These are phyloP conservation scores for Drosophila stalkeri DNA, from an alignment of 2,888 invertebrate genomes.

Conservation along the genomic window DNA sequence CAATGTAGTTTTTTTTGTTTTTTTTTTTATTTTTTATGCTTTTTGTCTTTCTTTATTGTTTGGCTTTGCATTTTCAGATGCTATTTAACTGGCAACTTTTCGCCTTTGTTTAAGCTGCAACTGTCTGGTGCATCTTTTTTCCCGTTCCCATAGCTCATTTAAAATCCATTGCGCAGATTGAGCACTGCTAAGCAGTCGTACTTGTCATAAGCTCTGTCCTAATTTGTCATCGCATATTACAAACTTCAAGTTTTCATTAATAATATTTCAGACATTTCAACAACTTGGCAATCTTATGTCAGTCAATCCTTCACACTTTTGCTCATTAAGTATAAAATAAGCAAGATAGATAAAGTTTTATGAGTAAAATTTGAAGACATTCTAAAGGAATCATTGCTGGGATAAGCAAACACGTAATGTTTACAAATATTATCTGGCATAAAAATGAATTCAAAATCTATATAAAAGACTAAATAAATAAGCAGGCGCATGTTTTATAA, in stretches of 20 bases:
- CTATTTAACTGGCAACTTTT: constrained; percentile 42
- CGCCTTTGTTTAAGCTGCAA: constrained; percentile 35
- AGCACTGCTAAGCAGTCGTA: constrained; percentile 10
- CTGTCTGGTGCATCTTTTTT: constrained; percentile 7
- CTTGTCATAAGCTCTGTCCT: constrained; percentile 45
- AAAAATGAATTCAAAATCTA: too few relatives aligned
- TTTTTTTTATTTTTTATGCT: constrained; percentile 1
- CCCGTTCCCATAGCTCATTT: constrained; percentile 45
- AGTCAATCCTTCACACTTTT: constrained; percentile 54
- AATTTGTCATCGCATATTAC: constrained; percentile 49
- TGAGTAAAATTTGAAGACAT: background rate
- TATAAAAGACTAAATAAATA: too few relatives aligned
- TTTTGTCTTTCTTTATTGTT: constrained; percentile 17
- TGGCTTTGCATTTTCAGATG: constrained; percentile 6
- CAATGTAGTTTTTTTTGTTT: constrained; percentile 20
- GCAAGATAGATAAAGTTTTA: background rate
- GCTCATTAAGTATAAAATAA: constrained; percentile 20
- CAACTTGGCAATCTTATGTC: constrained; percentile 50
- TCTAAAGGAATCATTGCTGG: background rate
- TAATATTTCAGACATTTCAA: constrained; percentile 39
- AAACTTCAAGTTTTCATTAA: constrained; percentile 58
- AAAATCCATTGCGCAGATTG: constrained; percentile 37
- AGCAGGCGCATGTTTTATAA: background rate
- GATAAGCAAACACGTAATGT: too few relatives aligned
- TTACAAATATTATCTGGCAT: too few relatives aligned